A percentile compares a stretch with the other conserved stretches of the same genome.
Conservation (phyloP, 2,797 vertebrate genomes). For the Ataeniobius toweri region DNA sequence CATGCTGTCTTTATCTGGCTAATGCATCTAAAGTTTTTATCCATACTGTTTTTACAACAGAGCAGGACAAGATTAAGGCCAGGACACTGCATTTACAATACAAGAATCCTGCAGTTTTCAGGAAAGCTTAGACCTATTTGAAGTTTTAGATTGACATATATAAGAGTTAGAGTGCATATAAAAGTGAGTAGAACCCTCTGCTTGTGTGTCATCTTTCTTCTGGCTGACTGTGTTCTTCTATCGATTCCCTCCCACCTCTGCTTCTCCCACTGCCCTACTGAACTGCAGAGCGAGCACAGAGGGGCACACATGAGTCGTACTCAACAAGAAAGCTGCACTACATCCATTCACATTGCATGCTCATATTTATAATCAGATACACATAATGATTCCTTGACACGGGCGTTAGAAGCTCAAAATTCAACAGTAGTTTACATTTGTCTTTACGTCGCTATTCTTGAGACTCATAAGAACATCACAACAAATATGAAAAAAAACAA, state of each 20-base stretch:
- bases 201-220: neutral
- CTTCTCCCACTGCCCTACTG: conserved; percentile 63
- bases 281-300: conserved; percentile 41
- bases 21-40: neutral
- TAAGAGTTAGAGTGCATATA: neutral
- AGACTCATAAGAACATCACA: neutral
- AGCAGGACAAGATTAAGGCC: neutral
- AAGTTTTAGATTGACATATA: neutral
- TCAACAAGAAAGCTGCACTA: neutral
- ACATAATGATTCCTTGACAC: neutral
- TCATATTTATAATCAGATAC: neutral
- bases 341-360: neutral
- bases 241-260: conserved; percentile 2
- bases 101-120: neutral
- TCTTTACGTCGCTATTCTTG: neutral
- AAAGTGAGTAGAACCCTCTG: neutral
- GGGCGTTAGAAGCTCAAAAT: neutral
- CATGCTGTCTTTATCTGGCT: neutral
- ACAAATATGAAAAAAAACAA: neutral
- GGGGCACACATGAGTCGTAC: neutral
- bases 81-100: neutral
- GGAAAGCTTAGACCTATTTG: neutral
- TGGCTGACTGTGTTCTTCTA: conserved; percentile 6
- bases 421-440: neutral
- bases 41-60: neutral